Base-by-base conservation (phyloP, 2,888 invertebrate species). In the Suillia variegata region DNA sequence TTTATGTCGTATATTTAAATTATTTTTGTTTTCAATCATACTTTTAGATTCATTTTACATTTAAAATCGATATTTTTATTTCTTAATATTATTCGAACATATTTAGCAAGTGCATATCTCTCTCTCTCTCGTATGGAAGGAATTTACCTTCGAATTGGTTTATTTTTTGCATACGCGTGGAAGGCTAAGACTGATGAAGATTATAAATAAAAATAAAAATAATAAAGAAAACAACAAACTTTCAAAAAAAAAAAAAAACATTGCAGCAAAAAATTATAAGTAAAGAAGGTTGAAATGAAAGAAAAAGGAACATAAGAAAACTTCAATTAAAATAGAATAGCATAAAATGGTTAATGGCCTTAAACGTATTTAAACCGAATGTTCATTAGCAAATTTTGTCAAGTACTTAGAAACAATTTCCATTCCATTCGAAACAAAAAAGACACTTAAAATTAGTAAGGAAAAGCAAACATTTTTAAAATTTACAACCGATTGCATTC, bases 331-430 rank as follows among this genome's bases (percentile, higher is more conserved):
- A 26, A n/a, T n/a, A n/a, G n/a, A n/a, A n/a, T n/a, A n/a, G n/a
- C n/a, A n/a, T 26, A 5, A 26, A 5, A 26, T 45, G 17, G 20
- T 49, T n/a, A 34, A 56, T 56, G 56, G 56, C 56, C 34, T 56
- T 56, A 49, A 24, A 15, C 22, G 34, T 21, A 49, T 56, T 26
- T 26, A 26, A 26, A 5, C n/a, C n/a, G 10, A 5, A 26, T 26
- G 26, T 56, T 56, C 49, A 56, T 50, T 56, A 56, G 56, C 34
- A 56, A 50, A 51, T 51, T 57, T 13, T 45, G 4, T 38, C 38
- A 38, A 38, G 12, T 31, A 31, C 5, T 8, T 31, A 31, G 31
- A 5, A 31, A 31, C 5, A 31, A 31, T 31, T 31, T 31, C 6
- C 31, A 8, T 31, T 5, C 31, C 5, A 31, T 31, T 31, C 31